Evolutionary conservation across 2,888 invertebrate species (phyloP).

Genomic region (Steromphala cineraria): DNA sequence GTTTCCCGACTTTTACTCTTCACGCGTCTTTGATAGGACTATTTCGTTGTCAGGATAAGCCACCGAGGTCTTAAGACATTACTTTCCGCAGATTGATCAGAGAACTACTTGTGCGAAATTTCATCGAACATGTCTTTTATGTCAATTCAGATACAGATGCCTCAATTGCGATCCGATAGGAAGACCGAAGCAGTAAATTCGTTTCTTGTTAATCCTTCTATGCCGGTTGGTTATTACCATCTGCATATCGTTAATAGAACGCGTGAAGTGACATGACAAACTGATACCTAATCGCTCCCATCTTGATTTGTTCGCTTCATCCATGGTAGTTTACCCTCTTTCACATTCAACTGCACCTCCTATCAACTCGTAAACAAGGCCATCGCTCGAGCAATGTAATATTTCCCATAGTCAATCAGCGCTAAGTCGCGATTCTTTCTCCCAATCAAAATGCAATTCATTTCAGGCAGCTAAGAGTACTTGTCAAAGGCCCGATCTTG

Average conservation of each 20-base stretch:
- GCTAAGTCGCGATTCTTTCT: not conserved
- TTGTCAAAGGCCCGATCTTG: not conserved
- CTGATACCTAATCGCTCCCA: not conserved
- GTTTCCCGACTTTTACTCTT: no score
- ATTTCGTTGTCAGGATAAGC: not conserved
- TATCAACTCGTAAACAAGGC: not conserved
- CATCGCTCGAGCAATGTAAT: not conserved
- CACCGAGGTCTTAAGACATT: not conserved
- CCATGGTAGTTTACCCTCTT: not conserved
- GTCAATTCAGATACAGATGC: not conserved
- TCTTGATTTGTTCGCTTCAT: slow-evolving; percentile 13
- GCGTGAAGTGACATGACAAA: not conserved
- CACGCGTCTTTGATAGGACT: not conserved
- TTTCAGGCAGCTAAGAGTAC: not conserved
- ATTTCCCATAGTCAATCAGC: slow-evolving; percentile 8
- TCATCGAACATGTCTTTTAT: not conserved
- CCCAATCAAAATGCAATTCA: slow-evolving; percentile 17
- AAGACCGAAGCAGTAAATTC: not conserved
- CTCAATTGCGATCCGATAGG: not conserved
- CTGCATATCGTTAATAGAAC: not conserved
- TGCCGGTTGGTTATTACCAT: not conserved
- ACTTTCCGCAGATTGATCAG: not conserved
- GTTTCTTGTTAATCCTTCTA: not conserved
- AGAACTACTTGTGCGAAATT: not conserved
- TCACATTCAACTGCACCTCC: not conserved